phyloP scores from a whole-genome alignment of 1,140 invertebrate species.

The Campodea augens region DNA sequence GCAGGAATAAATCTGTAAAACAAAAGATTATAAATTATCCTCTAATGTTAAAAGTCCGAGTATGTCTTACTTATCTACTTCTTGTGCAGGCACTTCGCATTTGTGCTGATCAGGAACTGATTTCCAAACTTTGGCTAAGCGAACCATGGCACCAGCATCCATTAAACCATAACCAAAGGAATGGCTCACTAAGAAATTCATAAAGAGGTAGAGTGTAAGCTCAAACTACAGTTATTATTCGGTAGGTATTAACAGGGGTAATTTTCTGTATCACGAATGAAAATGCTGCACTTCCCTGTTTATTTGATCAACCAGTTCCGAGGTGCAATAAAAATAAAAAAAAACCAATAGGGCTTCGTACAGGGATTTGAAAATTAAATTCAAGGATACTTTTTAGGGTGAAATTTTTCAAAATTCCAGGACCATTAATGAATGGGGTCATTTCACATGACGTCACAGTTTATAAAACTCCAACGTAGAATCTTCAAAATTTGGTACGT shows the following conservation, averaged over 20 bases:
- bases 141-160: constrained; percentile 86
- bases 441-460: too few relatives aligned
- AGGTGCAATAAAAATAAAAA: too few relatives aligned
- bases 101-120: constrained; percentile 67
- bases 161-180: constrained; percentile 91
- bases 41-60: constrained; percentile 5
- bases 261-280: too few relatives aligned
- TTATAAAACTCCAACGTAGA: too few relatives aligned
- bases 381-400: too few relatives aligned
- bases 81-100: constrained; percentile 57
- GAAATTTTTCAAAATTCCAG: too few relatives aligned
- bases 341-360: too few relatives aligned
- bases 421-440: too few relatives aligned
- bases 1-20: constrained; percentile 46
- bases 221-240: neutral
- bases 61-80: constrained; percentile 42
- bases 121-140: constrained; percentile 61
- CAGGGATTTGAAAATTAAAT: too few relatives aligned
- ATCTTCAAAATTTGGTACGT: too few relatives aligned
- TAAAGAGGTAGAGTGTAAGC: constrained; percentile 6
- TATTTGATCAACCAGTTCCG: neutral
- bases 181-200: constrained; percentile 42
- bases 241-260: neutral
- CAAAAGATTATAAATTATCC: constrained; percentile 10
- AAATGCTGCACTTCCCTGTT: too few relatives aligned